Evolutionary conservation across 1,140 invertebrate genomes (phyloP).

Genomic region (Solenopsis invicta): DNA sequence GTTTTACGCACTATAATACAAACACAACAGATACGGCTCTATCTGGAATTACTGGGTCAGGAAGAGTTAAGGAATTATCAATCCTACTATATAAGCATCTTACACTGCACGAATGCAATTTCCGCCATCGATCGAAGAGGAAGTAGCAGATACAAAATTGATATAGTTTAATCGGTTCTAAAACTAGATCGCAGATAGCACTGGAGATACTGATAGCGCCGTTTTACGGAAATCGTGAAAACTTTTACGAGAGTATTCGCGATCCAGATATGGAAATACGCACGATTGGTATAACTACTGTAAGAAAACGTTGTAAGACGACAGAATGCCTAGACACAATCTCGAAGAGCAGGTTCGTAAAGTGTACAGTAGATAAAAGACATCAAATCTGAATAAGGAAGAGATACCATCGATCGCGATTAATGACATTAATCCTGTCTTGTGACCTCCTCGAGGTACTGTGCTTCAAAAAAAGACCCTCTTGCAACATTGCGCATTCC

Average conservation of each 20-base stretch:
- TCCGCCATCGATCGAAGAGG: conserved; percentile 42
- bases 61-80: conserved; percentile 59
- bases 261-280: conserved; percentile 58
- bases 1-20: background rate
- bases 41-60: conserved; percentile 8
- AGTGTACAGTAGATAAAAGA: conserved; percentile 31
- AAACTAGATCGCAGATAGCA: conserved; percentile 51
- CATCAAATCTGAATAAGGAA: conserved; percentile 25
- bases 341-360: conserved; percentile 43
- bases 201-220: conserved; percentile 40
- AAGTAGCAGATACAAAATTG: conserved; percentile 62
- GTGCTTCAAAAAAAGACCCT: background rate
- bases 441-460: background rate
- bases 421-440: conserved; percentile 14
- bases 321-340: conserved; percentile 13
- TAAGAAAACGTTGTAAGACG: conserved; percentile 39
- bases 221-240: conserved; percentile 52
- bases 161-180: conserved; percentile 62
- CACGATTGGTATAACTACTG: conserved; percentile 49
- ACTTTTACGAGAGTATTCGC: conserved; percentile 54
- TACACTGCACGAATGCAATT: conserved; percentile 50
- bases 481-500: background rate
- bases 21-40: background rate
- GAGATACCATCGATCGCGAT: conserved; percentile 22
- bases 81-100: conserved; percentile 31